phyloP scores from a whole-genome alignment of 1,140 invertebrate genomes.

The Saccostrea glomerata region DNA sequence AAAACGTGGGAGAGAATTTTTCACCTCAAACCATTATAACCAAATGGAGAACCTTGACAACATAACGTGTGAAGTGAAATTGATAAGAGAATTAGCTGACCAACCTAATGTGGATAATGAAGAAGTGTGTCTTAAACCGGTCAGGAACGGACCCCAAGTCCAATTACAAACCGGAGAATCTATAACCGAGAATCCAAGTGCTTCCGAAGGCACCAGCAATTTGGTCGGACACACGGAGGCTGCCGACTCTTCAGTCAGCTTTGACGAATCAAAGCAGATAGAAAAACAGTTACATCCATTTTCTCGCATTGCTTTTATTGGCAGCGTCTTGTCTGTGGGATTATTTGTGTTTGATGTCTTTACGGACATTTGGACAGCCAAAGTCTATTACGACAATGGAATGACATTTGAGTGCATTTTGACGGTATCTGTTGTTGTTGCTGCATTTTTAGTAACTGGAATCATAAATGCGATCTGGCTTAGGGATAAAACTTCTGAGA shows the following conservation, averaged over 20 bases:
- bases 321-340: neutral
- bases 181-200: neutral
- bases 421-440: slow-evolving; percentile 59
- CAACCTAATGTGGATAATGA: neutral
- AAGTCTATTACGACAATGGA: slow-evolving; percentile 59
- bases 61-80: neutral
- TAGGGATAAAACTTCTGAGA: slow-evolving; percentile 45
- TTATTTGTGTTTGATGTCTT: slow-evolving; percentile 60
- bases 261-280: neutral
- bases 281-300: slow-evolving; percentile 8
- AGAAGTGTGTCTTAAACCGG: neutral
- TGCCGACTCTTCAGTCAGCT: neutral
- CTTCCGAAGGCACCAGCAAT: neutral
- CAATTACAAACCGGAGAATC: neutral
- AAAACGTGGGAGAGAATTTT: neutral
- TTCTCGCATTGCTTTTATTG: neutral
- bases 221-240: neutral
- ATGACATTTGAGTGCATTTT: slow-evolving; percentile 54
- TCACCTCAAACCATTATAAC: neutral
- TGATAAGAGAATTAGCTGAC: neutral
- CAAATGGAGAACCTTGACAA: neutral
- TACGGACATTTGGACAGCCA: slow-evolving; percentile 63
- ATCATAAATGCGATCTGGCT: slow-evolving; percentile 65
- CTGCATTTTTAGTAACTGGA: slow-evolving; percentile 65
- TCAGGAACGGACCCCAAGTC: neutral